Evolutionary conservation across 2,797 vertebrate genomes (phyloP).

Genomic region (Typhlichthys eigenmanni): DNA sequence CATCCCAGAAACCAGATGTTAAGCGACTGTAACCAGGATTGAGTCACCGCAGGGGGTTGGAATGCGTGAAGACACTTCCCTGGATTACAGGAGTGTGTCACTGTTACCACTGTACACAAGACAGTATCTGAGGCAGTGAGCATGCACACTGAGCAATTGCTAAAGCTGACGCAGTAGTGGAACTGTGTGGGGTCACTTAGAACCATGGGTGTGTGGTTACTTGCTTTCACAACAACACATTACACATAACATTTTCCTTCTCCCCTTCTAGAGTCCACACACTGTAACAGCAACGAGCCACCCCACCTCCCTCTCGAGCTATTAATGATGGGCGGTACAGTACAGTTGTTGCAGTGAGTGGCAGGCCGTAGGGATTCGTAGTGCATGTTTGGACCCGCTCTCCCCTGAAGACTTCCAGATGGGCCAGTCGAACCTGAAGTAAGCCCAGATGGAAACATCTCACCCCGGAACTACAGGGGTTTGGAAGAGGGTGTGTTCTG

Average conservation of each 20-base stretch:
- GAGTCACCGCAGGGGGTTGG: constrained; percentile 23
- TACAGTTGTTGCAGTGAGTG: constrained; percentile 33
- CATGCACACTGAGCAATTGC: constrained; percentile 31
- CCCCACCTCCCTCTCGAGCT: constrained; percentile 8
- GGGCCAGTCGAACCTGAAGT: constrained; percentile 29
- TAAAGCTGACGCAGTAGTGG: constrained; percentile 28
- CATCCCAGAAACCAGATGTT: constrained; percentile 59
- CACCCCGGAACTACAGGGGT: constrained; percentile 28
- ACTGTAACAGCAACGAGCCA: constrained; percentile 29
- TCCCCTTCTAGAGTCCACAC: not conserved
- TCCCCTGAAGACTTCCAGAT: constrained; percentile 70
- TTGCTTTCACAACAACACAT: constrained; percentile 19
- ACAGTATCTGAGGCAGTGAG: constrained; percentile 17
- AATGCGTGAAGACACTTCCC: constrained; percentile 18
- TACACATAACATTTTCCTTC: constrained; percentile 13
- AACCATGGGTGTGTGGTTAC: constrained; percentile 39
- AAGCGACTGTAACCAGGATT: constrained; percentile 20
- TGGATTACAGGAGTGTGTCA: constrained; percentile 23
- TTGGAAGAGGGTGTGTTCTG: constrained; percentile 14
- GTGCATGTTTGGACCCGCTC: constrained; percentile 40
- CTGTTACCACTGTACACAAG: constrained; percentile 1
- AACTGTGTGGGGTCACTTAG: constrained; percentile 44
- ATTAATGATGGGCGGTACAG: constrained; percentile 48
- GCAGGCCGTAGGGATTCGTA: constrained; percentile 44
- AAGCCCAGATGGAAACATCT: constrained; percentile 45